Evolutionary conservation across 2,113 vertebrate genomes (phyloP), one percentile per base, ranked within the genome.

Genomic region (Eupsittula cactorum): DNA sequence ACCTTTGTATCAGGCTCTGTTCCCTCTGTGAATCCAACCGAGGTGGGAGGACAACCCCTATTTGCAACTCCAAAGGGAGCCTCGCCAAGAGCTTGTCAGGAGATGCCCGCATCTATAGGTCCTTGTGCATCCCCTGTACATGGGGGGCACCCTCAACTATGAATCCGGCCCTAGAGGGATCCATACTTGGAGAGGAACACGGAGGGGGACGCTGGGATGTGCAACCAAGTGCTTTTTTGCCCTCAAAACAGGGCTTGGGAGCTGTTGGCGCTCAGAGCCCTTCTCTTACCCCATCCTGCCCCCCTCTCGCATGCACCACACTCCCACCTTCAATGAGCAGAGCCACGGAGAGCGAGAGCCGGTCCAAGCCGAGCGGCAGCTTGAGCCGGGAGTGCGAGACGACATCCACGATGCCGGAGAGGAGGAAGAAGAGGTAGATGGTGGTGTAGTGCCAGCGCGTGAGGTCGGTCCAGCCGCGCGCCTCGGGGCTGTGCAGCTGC

Each of bases 391-490:
- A 91, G 19, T 92, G 93, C 0, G 95, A 98, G 85, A 98, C 59
- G 25, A 99, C 8, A 4, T 99, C 97, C 5, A 96, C 86, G 8
- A 99, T 44, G 44, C 99, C 99, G 0, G 98, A 98, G 83, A 99
- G 96, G 4, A 98, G 98, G 50, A 98, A 99, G 98, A 99, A 99
- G 20, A 99, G 96, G 91, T 99, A 99, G 98, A 99, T 99, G 64
- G 99, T 99, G 94, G 95, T 95, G 97, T 99, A 99, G 92, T 99
- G 99, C 99, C 99, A 99, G 95, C 98, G 98, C 98, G 98, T 98
- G 44, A 99, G 97, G 91, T 98, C 99, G 1, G 98, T 96, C 99
- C 99, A 99, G 4, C 96, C 91, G 0, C 93, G 76, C 0, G 57
- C 94, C 33, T 97, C 57, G 0, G 60, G 57, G 69, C 96, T 70